Evolutionary conservation across 2,797 vertebrate species (phyloP).

Genomic region (Scleropages formosus): DNA sequence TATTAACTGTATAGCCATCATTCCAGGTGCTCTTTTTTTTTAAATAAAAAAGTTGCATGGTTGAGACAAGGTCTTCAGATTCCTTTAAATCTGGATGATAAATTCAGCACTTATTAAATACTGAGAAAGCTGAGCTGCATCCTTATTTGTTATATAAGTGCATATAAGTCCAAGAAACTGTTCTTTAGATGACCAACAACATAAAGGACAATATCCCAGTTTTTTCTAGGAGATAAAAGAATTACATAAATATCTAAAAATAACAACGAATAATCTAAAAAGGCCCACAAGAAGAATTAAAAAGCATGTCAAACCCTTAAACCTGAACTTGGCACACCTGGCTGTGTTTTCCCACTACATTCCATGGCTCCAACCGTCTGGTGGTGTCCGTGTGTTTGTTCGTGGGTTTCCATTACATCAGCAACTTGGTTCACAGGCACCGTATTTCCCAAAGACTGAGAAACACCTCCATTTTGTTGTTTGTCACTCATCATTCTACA

Average conservation of each 20-base stretch:
- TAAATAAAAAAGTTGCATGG: too few species aligned
- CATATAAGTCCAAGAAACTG: neutral
- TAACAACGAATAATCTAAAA: neutral
- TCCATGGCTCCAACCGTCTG: constrained; percentile 74
- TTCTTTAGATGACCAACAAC: neutral
- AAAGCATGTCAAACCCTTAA: neutral
- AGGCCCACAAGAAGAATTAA: neutral
- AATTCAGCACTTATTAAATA: too few species aligned
- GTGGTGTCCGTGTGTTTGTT: constrained; percentile 57
- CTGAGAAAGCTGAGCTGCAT: too few species aligned
- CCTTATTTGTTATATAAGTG: too few species aligned
- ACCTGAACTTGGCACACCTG: constrained; percentile 27
- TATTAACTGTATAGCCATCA: too few species aligned
- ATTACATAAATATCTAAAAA: neutral
- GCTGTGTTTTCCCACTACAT: constrained; percentile 56
- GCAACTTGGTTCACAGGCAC: constrained; percentile 63
- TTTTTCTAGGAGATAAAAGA: neutral
- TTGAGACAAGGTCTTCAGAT: too few species aligned
- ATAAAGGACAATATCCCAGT: neutral
- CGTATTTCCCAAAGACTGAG: constrained; percentile 61
- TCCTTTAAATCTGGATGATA: too few species aligned
- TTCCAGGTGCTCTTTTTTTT: too few species aligned
- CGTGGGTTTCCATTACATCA: constrained; percentile 62
- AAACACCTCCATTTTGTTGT: constrained; percentile 71
- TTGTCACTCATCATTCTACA: constrained; percentile 70